A percentile compares a stretch with the other conserved stretches of the same genome.
Conservation (phyloP, 35 echinoderm and acorn worm genomes). For the Anneissia japonica region DNA sequence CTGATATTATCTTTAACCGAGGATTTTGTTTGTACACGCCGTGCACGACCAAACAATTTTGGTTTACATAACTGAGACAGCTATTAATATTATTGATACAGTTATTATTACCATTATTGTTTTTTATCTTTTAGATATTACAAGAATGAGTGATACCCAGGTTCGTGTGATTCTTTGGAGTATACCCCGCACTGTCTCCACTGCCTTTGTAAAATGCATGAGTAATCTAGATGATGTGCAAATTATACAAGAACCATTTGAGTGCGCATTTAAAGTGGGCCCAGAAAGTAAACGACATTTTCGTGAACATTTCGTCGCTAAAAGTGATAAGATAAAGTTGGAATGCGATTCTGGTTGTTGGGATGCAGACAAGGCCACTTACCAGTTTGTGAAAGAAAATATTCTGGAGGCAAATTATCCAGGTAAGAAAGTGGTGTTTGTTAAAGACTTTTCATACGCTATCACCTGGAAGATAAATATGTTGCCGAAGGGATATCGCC, state of each 20-base stretch:
- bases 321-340: neutral
- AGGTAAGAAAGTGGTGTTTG: constrained; percentile 16
- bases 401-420: neutral
- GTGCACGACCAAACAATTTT: no score
- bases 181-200: neutral
- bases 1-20: no score
- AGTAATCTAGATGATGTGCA: neutral
- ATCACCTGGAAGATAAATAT: constrained; percentile 2
- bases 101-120: no score
- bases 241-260: neutral
- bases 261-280: neutral
- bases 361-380: neutral
- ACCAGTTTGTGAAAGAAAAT: neutral
- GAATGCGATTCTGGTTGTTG: neutral
- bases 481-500: constrained; percentile 25
- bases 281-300: no score
- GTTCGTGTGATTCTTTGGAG: neutral
- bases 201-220: neutral
- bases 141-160: neutral
- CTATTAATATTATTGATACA: no score
- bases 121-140: no score
- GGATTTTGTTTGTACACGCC: no score
- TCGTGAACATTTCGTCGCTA: neutral
- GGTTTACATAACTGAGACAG: no score
- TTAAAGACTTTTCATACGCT: constrained; percentile 11